Conservation (phyloP, 2,797 vertebrate species). For the Otolemur crassicaudatus region DNA sequence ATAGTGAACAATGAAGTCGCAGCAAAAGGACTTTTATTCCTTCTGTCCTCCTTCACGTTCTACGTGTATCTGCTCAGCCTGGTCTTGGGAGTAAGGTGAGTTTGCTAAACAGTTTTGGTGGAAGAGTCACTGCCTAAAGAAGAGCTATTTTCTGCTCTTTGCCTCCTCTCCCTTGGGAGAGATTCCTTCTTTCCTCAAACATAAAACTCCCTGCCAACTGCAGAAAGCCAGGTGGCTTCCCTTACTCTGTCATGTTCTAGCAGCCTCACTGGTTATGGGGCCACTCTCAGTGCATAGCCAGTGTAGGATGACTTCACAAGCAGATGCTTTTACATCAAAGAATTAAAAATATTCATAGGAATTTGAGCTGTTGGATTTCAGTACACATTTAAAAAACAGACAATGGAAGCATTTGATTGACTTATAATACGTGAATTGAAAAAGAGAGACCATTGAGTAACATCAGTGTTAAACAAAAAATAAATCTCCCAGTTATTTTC, state of each 20-base stretch:
- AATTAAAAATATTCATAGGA: neutral
- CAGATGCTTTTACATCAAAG: neutral
- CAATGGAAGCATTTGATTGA: neutral
- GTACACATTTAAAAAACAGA: neutral
- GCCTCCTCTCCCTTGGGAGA: neutral
- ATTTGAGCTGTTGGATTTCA: neutral
- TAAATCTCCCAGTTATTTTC: neutral
- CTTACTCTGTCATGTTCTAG: neutral
- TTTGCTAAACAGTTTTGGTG: neutral
- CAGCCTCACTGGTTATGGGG: neutral
- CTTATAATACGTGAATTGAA: neutral
- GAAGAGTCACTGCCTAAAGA: neutral
- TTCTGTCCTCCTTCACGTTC: too few relatives aligned
- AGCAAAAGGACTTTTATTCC: neutral
- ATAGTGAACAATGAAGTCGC: neutral
- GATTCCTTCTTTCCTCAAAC: neutral
- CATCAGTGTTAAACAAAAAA: neutral
- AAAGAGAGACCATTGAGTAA: neutral
- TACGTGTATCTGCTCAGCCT: too few relatives aligned
- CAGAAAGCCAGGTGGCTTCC: neutral
- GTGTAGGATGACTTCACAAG: neutral
- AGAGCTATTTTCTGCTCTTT: neutral
- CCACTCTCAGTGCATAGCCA: too few relatives aligned
- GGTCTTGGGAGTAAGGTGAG: neutral
- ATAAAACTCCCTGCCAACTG: neutral